Evolutionary conservation across 2,113 vertebrate species (phyloP), one percentile per base, ranked within the genome.

Genomic region (Syngnathoides biaculeatus): DNA sequence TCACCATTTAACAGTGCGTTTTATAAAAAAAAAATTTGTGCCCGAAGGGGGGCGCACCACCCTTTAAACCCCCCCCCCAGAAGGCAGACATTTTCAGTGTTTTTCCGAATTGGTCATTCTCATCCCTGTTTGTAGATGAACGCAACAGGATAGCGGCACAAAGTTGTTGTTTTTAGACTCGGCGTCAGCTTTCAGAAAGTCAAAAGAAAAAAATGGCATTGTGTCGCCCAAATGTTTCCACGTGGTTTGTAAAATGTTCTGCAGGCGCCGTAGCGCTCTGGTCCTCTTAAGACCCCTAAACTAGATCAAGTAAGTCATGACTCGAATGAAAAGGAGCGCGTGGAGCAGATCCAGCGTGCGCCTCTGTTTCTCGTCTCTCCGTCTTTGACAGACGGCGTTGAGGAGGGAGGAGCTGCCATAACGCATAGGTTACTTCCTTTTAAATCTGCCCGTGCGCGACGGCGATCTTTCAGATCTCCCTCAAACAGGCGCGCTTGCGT

Each of bases 361-460:
- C 81, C 79, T 78, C 81, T 85, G 78, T 58, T 77, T 86, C 77
- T 79, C 66, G 77, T 86, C 85, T 84, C 64, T 69, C 15, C 72
- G 77, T 72, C 72, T 82, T 81, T 81, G 82, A 85, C 78, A 82
- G 77, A 77, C 63, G 64, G 48, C 75, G 63, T 65, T 69, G 59
- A 71, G 73, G 76, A 75, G 77, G 77, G 73, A 71, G 75, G 67
- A 69, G 83, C 64, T 74, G 77, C 79, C 56, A 65, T 78, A 87
- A 85, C 67, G 65, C 71, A 1, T 68, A 70, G 72, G 73, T 86
- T 89, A 77, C 86, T 79, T 79, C 74, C 72, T 72, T 83, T 79
- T 83, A 80, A 87, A 87, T 88, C 70, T 81, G 68, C 64, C 82
- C 75, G 65, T 73, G 27, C 80, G 82, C 80, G 79, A 87, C 78